A percentile compares a stretch with the other conserved stretches of the same genome.
These are phyloP conservation scores for Tetramorium simillimum DNA, from an alignment of 1,140 invertebrate species.

Conservation along the genomic window DNA sequence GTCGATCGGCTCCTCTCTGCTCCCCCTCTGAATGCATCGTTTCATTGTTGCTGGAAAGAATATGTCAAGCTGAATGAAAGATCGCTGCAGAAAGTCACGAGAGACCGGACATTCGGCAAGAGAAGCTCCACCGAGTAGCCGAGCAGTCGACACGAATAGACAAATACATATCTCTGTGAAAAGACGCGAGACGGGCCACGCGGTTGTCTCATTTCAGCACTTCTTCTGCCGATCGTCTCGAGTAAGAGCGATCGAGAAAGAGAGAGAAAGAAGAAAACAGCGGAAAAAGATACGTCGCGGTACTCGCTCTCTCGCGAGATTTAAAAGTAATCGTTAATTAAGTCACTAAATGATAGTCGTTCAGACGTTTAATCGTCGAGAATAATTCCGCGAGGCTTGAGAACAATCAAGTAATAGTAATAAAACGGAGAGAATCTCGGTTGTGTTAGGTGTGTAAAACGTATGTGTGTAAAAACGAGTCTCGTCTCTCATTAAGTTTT, in stretches of 20 bases:
- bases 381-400: slow-evolving; percentile 1
- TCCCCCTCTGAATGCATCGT: not conserved
- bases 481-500: slow-evolving; percentile 23
- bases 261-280: not conserved
- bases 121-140: not conserved
- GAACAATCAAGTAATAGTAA: slow-evolving; percentile 28
- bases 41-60: not conserved
- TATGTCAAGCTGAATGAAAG: slow-evolving; percentile 37
- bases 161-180: slow-evolving; percentile 23
- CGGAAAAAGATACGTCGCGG: not conserved
- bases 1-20: not conserved
- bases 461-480: slow-evolving; percentile 36
- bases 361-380: slow-evolving; percentile 53
- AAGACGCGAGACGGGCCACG: slow-evolving; percentile 39
- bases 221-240: slow-evolving; percentile 7
- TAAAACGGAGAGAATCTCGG: slow-evolving; percentile 4
- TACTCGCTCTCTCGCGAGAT: slow-evolving; percentile 19
- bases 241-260: slow-evolving; percentile 38
- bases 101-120: not conserved
- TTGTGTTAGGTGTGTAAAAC: slow-evolving; percentile 38
- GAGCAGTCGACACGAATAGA: not conserved
- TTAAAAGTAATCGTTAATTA: slow-evolving; percentile 43
- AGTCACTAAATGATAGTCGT: slow-evolving; percentile 54
- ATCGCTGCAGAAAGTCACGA: not conserved
- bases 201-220: not conserved